A percentile compares a stretch with the other conserved stretches of the same genome.
Conservation (phyloP, 2,113 vertebrate genomes). For the Sylvilagus bachmani region DNA sequence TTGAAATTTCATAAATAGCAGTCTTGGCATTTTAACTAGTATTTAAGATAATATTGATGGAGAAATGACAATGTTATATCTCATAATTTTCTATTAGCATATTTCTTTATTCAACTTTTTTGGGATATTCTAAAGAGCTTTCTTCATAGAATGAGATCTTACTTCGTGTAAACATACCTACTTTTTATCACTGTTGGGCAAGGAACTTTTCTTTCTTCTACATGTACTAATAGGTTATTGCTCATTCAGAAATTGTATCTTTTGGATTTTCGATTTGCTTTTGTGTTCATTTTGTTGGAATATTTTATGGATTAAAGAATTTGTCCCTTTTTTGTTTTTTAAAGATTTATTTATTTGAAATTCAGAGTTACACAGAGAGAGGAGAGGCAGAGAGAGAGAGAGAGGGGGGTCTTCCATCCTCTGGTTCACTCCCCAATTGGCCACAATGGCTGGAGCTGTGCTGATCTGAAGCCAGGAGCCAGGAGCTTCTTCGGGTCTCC, state of each 20-base stretch:
- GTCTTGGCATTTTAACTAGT: not conserved
- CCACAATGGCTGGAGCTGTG: too few relatives aligned
- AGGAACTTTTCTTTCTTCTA: not conserved
- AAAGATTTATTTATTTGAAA: too few relatives aligned
- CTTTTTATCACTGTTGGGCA: not conserved
- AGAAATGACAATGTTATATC: constrained; percentile 1
- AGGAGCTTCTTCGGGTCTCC: too few relatives aligned
- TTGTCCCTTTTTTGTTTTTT: not conserved
- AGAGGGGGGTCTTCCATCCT: too few relatives aligned
- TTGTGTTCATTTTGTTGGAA: not conserved
- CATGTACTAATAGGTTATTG: not conserved
- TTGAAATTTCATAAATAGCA: not conserved
- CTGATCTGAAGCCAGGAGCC: too few relatives aligned
- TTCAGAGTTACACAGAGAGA: too few relatives aligned
- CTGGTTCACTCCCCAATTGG: too few relatives aligned
- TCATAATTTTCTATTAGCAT: not conserved
- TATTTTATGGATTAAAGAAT: not conserved
- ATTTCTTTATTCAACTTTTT: not conserved
- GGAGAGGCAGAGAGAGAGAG: too few relatives aligned
- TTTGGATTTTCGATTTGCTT: not conserved
- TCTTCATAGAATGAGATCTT: not conserved
- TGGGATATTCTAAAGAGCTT: not conserved
- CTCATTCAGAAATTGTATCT: not conserved
- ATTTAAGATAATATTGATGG: constrained; percentile 22
- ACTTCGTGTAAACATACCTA: not conserved